Base-by-base conservation (phyloP, 92 coral and sea anemone species). In the Nematostella vectensis region DNA sequence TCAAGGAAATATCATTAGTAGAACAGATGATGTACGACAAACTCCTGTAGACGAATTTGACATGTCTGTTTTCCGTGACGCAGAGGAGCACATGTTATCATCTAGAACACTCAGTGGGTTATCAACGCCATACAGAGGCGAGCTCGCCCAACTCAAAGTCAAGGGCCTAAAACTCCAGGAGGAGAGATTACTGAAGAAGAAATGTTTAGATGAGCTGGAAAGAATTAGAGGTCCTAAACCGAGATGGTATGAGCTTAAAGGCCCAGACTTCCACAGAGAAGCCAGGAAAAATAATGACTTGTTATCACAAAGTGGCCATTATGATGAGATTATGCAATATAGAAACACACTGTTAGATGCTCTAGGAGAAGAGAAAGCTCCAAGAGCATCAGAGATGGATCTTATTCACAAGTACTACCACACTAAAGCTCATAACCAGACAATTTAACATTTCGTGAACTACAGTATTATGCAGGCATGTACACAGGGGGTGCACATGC, bases 141-240 rank as follows among this genome's bases (percentile, higher is more conserved):
- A 89, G 10, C 62, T 89, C 16, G 85, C 89, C 0, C 66, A 69
- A 36, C 57, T 89, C 47, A 76, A 72, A 29, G 52, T 89, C 26
- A 91, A 89, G 63, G 65, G 95, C 49, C 28, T 89, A 20, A 63
- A 58, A 48, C 59, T 89, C 27, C 95, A 89, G 37, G 97, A 89
- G 55, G 87, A 89, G 25, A 77, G 95, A 62, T 71, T 89, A 1
- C 50, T 89, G 15, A 65, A 60, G 43, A 70, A 56, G 57, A 89
- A 89, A 63, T 76, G 95, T 23, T 11, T 53, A 1, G 62, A 73
- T 27, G 97, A 89, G 57, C 77, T 89, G 3, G 97, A 85, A 40
- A 76, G 97, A 59, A 89, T 89, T 28, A 61, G 97, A 3, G 97
- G 97, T 11, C 97, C 97, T 2, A 73, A 68, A 45, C 97, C 97